Evolutionary conservation across 2,888 invertebrate species (phyloP), one percentile per base, ranked within the genome.

Genomic region (Ectobius pallidus): DNA sequence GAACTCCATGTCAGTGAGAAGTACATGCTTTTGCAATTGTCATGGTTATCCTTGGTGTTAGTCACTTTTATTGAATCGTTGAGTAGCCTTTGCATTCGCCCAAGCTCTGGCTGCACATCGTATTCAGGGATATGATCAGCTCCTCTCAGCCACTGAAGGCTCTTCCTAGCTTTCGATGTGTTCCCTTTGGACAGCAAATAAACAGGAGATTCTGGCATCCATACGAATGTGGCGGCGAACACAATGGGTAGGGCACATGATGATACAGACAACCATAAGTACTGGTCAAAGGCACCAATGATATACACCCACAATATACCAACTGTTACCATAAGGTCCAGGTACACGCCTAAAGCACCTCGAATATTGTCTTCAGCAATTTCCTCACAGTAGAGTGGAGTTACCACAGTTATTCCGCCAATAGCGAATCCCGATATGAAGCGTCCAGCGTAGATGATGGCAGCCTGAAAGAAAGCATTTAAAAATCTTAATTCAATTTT

Each of bases 331-430:
- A 81, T 80, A 32, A 87, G 78, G 77, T 87, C 86, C 71, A 84
- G 83, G 46, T 84, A 83, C 4, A 85, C 81, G 1, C 95, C 95
- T 0, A 96, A 84, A 0, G 92, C 89, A 0, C 96, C 96, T 75
- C 96, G 86, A 18, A 88, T 82, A 3, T 86, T 84, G 79, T 89
- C 89, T 76, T 93, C 91, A 4, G 94, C 88, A 61, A 95, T 92
- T 83, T 96, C 96, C 52, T 93, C 93, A 73, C 94, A 89, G 83
- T 96, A 96, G 88, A 95, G 92, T 0, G 96, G 94, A 0, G 91
- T 87, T 0, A 91, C 88, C 0, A 92, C 90, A 83, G 91, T 92
- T 14, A 90, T 84, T 79, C 91, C 88, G 0, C 92, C 91, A 0
- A 90, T 86, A 0, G 88, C 88, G 0, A 91, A 78, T 55, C 93